Percentiles rank a stretch among this genome's conserved stretches.
Evolutionary conservation across 1,140 invertebrate genomes (phyloP).

Genomic region (Ruditapes philippinarum): DNA sequence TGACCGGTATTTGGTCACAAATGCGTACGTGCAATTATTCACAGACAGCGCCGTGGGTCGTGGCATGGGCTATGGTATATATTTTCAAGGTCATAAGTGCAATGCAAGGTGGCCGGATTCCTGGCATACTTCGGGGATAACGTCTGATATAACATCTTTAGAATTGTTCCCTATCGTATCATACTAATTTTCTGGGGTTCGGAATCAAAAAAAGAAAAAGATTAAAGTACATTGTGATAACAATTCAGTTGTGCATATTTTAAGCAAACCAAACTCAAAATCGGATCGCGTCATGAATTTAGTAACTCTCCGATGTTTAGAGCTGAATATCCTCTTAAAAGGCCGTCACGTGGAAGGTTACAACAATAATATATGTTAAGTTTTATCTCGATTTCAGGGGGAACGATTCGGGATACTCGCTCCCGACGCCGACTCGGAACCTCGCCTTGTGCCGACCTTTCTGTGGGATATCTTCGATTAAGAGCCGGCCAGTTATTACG

Average conservation of each 20-base stretch:
- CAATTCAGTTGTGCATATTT: background rate
- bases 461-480: conserved; percentile 19
- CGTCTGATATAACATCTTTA: conserved; percentile 52
- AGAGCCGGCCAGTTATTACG: background rate
- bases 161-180: conserved; percentile 61
- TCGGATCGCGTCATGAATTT: too few relatives aligned
- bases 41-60: conserved; percentile 21
- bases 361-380: conserved; percentile 27
- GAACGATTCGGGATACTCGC: conserved; percentile 3
- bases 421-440: background rate
- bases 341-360: background rate
- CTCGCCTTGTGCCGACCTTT: background rate
- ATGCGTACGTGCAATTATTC: conserved; percentile 1
- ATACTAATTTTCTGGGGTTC: background rate
- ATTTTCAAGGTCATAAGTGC: too few relatives aligned
- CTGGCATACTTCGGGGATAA: background rate
- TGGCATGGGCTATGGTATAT: background rate
- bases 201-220: background rate
- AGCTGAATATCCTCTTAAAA: too few relatives aligned
- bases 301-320: background rate
- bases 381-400: conserved; percentile 56
- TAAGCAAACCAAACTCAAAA: too few relatives aligned
- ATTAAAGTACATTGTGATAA: conserved; percentile 19
- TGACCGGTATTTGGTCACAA: conserved; percentile 11
- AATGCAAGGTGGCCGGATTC: background rate